phyloP scores from a whole-genome alignment of 2,888 invertebrate species.

The Diaprepes abbreviatus region DNA sequence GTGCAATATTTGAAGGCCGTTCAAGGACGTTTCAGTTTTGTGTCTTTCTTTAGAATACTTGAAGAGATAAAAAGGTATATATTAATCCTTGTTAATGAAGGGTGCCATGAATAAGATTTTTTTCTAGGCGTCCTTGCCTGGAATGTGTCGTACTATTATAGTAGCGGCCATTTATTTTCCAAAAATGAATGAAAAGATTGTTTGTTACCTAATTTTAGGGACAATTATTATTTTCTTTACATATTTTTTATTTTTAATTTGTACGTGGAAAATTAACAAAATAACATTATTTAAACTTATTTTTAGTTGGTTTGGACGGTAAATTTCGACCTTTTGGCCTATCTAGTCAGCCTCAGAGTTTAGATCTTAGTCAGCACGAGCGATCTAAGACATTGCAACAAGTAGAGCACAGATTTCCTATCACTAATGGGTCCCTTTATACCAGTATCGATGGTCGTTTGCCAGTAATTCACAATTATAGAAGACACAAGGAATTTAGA shows the following conservation, averaged over 20 bases:
- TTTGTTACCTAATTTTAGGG: background rate
- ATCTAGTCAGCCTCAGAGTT: slow-evolving; percentile 64
- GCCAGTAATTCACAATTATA: slow-evolving; percentile 70
- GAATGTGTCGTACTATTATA: background rate
- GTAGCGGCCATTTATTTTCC: too few species aligned
- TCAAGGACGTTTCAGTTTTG: background rate
- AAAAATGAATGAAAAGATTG: background rate
- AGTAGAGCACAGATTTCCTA: slow-evolving; percentile 72
- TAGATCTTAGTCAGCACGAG: slow-evolving; percentile 59
- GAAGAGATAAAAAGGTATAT: background rate
- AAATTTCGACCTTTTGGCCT: slow-evolving; percentile 72
- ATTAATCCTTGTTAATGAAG: background rate
- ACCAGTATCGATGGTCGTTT: slow-evolving; percentile 69
- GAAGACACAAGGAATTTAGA: slow-evolving; percentile 63
- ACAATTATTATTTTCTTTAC: too few species aligned
- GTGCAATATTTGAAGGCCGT: background rate
- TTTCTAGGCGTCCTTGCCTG: background rate
- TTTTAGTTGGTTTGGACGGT: slow-evolving; percentile 70
- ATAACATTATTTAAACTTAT: too few species aligned
- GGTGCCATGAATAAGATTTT: background rate
- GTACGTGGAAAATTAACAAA: too few species aligned
- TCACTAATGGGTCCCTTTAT: slow-evolving; percentile 73
- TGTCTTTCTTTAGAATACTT: background rate
- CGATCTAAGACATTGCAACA: slow-evolving; percentile 62
- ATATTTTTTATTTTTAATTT: background rate